Base-by-base conservation (phyloP, 2,888 invertebrate genomes). In the Cheilosia variabilis region DNA sequence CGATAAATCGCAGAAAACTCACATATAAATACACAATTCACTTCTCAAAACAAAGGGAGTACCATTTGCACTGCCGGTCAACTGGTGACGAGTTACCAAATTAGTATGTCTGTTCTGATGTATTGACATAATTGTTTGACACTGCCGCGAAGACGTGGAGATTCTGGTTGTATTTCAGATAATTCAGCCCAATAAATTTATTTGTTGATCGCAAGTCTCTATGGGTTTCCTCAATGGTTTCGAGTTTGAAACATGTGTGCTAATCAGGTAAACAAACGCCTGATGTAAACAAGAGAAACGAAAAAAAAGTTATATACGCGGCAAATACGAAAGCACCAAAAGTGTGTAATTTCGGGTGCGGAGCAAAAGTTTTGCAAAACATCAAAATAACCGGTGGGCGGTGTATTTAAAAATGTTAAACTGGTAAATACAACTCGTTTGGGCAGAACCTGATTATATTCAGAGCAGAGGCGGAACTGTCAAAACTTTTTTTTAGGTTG, bases 231-330 rank as follows among this genome's bases (percentile, higher is more conserved):
- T 58, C 22, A 58, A 41, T 41, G 41, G 22, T 24, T 24, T 41
- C 31, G 58, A 37, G 2, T 58, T 43, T 43, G 37, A 41, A 22
- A 15, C 17, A 55, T 34, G 15, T 17, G 60, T 60, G 60, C 43
- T 60, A 60, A 60, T 60, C 43, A 45, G 24, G 10, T 24, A 22
- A 45, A 60, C 24, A 27, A 60, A 60, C n/a, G 24, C 4, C 15
- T 4, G 24, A 41, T 19, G 13, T 34, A 17, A 55, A 41, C 22
- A 43, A 41, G 22, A 60, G 7, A 60, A 60, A 15, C 37, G 41
- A 7, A 22, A 24, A n/a, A 5, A n/a, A 4, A 43, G 15, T 4
- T 4, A n/a, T 15, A 5, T n/a, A 15, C 3, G 4, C 7, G 7
- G 4, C 15, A 13, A 41, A 41, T 2, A 13, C 31, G 7, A 31